These are phyloP conservation scores for Sphaerodactylus townsendi DNA, from an alignment of 2,113 vertebrate genomes.

Conservation along the genomic window DNA sequence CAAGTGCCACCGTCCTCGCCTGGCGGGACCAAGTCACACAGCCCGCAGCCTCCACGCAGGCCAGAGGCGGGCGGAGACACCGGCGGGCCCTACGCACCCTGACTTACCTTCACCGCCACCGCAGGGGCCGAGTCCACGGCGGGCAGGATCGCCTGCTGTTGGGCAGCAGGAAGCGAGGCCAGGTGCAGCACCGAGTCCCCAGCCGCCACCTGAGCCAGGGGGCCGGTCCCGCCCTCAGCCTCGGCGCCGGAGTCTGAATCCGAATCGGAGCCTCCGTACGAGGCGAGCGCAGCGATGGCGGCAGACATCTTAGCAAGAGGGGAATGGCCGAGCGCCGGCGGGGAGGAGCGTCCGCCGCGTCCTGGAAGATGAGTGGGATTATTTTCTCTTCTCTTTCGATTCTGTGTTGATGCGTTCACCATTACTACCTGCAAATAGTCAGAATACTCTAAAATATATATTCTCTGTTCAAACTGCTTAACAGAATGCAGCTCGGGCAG, in stretches of 20 bases:
- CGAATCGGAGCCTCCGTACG: slow-evolving; percentile 87
- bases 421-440: neutral
- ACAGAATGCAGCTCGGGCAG: fast-evolving
- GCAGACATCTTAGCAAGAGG: slow-evolving; percentile 84
- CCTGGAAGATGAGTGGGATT: slow-evolving; percentile 23
- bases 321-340: neutral
- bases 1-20: neutral
- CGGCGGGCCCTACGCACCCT: neutral
- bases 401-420: fast-evolving
- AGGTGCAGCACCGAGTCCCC: slow-evolving; percentile 84
- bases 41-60: neutral
- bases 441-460: fast-evolving
- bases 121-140: slow-evolving; percentile 86
- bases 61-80: neutral
- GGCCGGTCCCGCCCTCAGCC: slow-evolving; percentile 54
- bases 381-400: no score
- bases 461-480: fast-evolving
- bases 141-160: slow-evolving; percentile 61
- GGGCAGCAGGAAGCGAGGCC: slow-evolving; percentile 62
- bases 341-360: slow-evolving; percentile 17
- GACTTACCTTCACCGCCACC: slow-evolving; percentile 94
- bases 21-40: neutral
- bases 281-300: slow-evolving; percentile 81
- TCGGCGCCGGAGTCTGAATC: slow-evolving; percentile 87
- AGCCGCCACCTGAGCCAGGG: slow-evolving; percentile 50